Percentiles rank a stretch among this genome's conserved stretches.
These are phyloP conservation scores for Boulengeromyrus knoepffleri DNA, from an alignment of 2,113 vertebrate genomes.

Conservation along the genomic window DNA sequence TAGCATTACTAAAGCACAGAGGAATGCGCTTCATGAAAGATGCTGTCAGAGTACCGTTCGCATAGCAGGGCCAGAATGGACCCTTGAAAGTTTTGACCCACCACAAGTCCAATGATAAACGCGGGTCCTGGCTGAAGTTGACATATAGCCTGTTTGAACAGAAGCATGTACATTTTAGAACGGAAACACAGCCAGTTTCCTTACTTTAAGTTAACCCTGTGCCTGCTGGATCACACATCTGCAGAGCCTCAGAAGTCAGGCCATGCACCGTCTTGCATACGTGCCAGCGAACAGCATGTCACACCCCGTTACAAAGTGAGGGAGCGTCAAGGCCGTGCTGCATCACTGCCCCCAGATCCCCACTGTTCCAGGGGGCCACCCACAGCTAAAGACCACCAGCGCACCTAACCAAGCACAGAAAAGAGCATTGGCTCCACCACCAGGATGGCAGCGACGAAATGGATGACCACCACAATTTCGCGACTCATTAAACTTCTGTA, in stretches of 20 bases:
- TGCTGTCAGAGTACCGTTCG: background rate
- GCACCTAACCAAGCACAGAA: background rate
- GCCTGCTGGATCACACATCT: background rate
- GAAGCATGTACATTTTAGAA: background rate
- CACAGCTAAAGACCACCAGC: background rate
- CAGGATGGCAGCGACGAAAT: background rate
- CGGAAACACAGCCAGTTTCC: background rate
- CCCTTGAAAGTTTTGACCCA: background rate
- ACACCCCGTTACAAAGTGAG: background rate
- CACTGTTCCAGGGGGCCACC: background rate
- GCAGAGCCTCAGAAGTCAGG: background rate
- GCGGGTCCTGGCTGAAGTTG: too few relatives aligned
- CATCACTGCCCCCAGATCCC: background rate
- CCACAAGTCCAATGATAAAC: background rate
- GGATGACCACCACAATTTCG: conserved; percentile 24
- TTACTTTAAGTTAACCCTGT: background rate
- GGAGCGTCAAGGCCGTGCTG: background rate
- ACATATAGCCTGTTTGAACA: background rate
- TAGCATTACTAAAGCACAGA: background rate
- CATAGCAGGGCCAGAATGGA: background rate
- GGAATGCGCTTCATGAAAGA: background rate
- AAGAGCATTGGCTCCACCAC: background rate
- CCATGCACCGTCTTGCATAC: background rate
- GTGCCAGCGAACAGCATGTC: background rate
- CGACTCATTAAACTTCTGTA: conserved; percentile 35